Evolutionary conservation across 1,140 invertebrate species (phyloP).

Genomic region (Wiebesia pumilae): DNA sequence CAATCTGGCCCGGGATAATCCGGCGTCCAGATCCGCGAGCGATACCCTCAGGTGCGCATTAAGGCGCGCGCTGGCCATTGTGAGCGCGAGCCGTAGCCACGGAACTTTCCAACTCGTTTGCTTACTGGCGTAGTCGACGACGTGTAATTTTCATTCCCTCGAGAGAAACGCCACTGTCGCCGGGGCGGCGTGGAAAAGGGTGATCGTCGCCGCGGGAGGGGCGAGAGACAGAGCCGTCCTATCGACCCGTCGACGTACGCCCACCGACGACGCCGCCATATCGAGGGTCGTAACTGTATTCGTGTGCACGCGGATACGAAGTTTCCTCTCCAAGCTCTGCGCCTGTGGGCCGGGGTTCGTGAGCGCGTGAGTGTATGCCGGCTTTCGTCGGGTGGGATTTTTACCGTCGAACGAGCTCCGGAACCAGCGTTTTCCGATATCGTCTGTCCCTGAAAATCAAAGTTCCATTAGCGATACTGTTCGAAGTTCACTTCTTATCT

Average conservation of each 20-base stretch:
- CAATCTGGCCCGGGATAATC: background rate
- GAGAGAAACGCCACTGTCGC: constrained; percentile 17
- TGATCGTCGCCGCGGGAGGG: constrained; percentile 38
- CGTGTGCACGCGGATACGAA: background rate
- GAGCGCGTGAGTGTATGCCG: constrained; percentile 18
- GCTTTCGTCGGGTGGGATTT: constrained; percentile 31
- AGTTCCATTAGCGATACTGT: constrained; percentile 42
- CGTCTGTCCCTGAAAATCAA: constrained; percentile 48
- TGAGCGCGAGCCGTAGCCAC: too few relatives aligned
- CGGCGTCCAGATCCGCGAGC: background rate
- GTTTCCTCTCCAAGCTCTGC: background rate
- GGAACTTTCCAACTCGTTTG: constrained; percentile 40
- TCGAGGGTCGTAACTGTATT: constrained; percentile 21
- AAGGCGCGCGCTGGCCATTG: background rate
- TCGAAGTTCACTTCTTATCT: background rate
- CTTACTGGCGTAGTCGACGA: background rate
- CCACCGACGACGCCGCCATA: constrained; percentile 63
- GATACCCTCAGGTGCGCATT: background rate
- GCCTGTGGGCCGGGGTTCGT: background rate
- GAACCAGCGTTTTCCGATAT: background rate
- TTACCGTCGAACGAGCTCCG: background rate
- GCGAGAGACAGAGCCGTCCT: constrained; percentile 54
- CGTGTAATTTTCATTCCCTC: constrained; percentile 48
- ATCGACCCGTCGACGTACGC: constrained; percentile 69
- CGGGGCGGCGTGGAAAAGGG: constrained; percentile 43